These are phyloP conservation scores for Syngnathus floridae DNA, from an alignment of 2,113 vertebrate species.

Conservation along the genomic window DNA sequence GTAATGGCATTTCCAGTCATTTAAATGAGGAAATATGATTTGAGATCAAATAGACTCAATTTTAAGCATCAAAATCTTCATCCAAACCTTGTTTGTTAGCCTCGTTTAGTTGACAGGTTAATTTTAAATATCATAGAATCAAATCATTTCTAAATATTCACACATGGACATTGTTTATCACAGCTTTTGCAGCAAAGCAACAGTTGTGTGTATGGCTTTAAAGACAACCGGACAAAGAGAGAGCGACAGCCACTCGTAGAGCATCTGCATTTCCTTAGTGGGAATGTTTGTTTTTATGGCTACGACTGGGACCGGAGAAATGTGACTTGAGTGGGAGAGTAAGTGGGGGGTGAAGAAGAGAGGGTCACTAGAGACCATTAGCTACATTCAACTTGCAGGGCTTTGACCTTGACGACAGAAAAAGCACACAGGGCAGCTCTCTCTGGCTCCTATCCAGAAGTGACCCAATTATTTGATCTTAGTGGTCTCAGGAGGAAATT, in stretches of 20 bases:
- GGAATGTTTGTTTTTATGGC: constrained; percentile 65
- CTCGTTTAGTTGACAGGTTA: neutral
- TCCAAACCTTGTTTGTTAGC: neutral
- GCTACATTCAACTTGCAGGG: constrained; percentile 32
- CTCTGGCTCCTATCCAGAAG: constrained; percentile 21
- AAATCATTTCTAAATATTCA: neutral
- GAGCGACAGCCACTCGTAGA: constrained; percentile 19
- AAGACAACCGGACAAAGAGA: constrained; percentile 37
- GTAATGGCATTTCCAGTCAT: no score
- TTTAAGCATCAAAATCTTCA: neutral
- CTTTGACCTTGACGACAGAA: constrained; percentile 54
- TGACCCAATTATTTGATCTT: constrained; percentile 27
- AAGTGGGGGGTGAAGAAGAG: constrained; percentile 12
- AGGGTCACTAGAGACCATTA: constrained; percentile 25
- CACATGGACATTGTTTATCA: neutral
- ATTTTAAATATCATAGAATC: neutral
- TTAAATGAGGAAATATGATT: no score
- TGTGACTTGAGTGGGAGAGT: constrained; percentile 23
- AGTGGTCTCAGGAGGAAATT: constrained; percentile 39
- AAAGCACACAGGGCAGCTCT: constrained; percentile 16
- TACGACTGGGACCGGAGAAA: constrained; percentile 19
- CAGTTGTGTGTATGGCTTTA: constrained; percentile 49
- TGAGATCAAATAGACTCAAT: no score
- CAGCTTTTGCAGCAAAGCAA: no score
- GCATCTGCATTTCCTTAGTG: constrained; percentile 49